Evolutionary conservation across 2,797 vertebrate species (phyloP).

Genomic region (Lacerta agilis): DNA sequence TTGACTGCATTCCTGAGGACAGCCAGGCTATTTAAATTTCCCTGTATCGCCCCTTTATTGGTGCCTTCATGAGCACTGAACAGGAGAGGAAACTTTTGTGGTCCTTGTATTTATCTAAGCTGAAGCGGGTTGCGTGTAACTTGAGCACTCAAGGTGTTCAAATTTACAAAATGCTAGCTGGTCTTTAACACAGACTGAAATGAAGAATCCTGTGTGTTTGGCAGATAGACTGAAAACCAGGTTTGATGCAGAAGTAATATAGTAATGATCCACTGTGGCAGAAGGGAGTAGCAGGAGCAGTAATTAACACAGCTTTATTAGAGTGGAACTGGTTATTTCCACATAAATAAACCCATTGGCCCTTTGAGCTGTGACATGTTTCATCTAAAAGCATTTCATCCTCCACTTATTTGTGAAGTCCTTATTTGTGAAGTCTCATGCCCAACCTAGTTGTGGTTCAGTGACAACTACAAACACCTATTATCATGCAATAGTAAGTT

Average conservation of each 20-base stretch:
- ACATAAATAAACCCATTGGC: not conserved
- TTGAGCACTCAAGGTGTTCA: not conserved
- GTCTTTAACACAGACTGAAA: not conserved
- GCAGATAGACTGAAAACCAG: not conserved
- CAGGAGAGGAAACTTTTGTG: not conserved
- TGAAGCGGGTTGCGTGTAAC: not conserved
- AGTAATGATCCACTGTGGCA: not conserved
- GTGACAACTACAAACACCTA: not conserved
- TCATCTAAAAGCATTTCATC: not conserved
- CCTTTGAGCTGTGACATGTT: not conserved
- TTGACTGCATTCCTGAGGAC: not conserved
- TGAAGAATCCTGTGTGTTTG: not conserved
- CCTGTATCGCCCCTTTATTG: not conserved
- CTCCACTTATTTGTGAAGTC: not conserved
- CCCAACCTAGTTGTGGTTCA: not conserved
- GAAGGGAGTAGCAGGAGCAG: not conserved
- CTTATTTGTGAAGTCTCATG: not conserved
- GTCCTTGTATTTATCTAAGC: not conserved
- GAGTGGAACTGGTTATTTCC: not conserved
- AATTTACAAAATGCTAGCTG: not conserved
- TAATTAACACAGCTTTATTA: not conserved
- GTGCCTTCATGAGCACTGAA: not conserved
- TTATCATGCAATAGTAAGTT: not conserved
- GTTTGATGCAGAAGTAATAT: conserved; percentile 1
- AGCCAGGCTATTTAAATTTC: not conserved